phyloP scores from a whole-genome alignment of 1,140 invertebrate genomes.

The Chelonus insularis region DNA sequence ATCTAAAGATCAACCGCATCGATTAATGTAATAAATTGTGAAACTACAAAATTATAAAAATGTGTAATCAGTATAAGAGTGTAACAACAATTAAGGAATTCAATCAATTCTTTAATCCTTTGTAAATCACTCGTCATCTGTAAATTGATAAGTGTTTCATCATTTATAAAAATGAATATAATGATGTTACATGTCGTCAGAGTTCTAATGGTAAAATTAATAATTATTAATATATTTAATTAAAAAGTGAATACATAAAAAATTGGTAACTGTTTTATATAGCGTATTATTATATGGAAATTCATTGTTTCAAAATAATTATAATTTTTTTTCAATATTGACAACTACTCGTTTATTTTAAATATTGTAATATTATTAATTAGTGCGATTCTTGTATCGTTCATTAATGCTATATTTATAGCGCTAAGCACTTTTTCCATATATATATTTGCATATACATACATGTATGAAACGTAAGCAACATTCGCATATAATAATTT shows the following conservation, averaged over 20 bases:
- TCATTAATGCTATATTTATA: too few species aligned
- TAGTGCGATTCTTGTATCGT: too few species aligned
- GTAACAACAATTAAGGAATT: constrained; percentile 49
- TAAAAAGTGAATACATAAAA: constrained; percentile 40
- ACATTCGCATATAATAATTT: constrained; percentile 29
- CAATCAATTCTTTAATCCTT: constrained; percentile 57
- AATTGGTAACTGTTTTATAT: constrained; percentile 45
- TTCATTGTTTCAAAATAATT: constrained; percentile 28
- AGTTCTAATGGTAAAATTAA: constrained; percentile 20
- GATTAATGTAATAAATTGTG: constrained; percentile 18
- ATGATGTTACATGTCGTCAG: constrained; percentile 40
- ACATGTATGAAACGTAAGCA: background rate
- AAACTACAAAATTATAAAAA: constrained; percentile 37
- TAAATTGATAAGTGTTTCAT: constrained; percentile 48
- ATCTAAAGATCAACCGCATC: constrained; percentile 34
- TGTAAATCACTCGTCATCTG: constrained; percentile 56
- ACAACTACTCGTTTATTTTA: constrained; percentile 24
- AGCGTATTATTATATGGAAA: constrained; percentile 46
- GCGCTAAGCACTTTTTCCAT: constrained; percentile 38
- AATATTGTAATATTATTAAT: constrained; percentile 40
- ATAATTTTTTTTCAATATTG: background rate
- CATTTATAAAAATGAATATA: constrained; percentile 44
- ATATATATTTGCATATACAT: constrained; percentile 10
- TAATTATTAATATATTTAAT: constrained; percentile 26
- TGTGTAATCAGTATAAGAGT: constrained; percentile 40